Evolutionary conservation across 2,113 vertebrate species (phyloP).

Genomic region (Hymenochirus boettgeri): DNA sequence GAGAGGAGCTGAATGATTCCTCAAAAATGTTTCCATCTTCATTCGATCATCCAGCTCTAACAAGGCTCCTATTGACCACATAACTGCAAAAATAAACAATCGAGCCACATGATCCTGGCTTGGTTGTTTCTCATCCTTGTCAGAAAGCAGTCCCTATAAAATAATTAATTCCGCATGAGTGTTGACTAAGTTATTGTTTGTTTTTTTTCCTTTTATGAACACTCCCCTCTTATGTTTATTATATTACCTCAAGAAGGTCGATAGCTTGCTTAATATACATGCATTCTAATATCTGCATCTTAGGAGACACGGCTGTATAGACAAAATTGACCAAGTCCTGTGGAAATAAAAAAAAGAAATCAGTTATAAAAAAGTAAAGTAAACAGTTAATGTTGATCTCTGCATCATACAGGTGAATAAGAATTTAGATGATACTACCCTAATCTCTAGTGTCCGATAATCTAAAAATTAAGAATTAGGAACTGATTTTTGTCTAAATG

Average conservation of each 20-base stretch:
- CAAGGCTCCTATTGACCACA: constrained; percentile 77
- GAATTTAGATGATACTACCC: too few relatives aligned
- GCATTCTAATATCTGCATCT: constrained; percentile 76
- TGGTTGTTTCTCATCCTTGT: constrained; percentile 59
- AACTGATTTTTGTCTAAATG: too few relatives aligned
- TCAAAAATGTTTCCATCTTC: constrained; percentile 74
- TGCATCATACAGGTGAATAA: too few relatives aligned
- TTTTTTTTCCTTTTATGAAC: background rate
- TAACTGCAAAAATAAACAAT: constrained; percentile 69
- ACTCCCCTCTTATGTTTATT: background rate
- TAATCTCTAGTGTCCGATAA: too few relatives aligned
- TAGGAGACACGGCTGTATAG: constrained; percentile 66
- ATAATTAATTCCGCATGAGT: too few relatives aligned
- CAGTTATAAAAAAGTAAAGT: too few relatives aligned
- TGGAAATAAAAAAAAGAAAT: constrained; percentile 22
- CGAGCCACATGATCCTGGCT: constrained; percentile 55
- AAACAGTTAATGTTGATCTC: too few relatives aligned
- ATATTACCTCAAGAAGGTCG: constrained; percentile 73
- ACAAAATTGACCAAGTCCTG: constrained; percentile 75
- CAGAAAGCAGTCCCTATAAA: constrained; percentile 66
- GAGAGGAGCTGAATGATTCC: constrained; percentile 52
- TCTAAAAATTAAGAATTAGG: too few relatives aligned
- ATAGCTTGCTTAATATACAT: constrained; percentile 81
- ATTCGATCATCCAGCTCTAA: constrained; percentile 71
- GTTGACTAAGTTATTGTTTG: too few relatives aligned